Conservation (phyloP, 2,797 vertebrate species). For the Xerus rutilus region DNA sequence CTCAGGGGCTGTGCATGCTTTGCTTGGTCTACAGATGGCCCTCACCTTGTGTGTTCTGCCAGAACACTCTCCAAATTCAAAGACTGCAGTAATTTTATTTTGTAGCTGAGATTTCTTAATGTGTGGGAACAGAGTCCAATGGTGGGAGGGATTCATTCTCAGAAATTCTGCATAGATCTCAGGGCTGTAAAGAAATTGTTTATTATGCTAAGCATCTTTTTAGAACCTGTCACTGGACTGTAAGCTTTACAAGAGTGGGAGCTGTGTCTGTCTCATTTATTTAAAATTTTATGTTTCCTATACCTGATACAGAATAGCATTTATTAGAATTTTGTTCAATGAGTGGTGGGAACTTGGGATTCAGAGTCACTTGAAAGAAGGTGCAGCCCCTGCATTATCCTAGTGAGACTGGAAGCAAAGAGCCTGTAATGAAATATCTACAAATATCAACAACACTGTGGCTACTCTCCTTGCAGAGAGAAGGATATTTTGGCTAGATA, state of each 20-base stretch:
- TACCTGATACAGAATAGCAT: neutral
- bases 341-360: neutral
- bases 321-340: neutral
- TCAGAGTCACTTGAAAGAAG: neutral
- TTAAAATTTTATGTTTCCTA: neutral
- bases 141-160: neutral
- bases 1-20: neutral
- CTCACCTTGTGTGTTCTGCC: neutral
- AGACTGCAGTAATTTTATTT: constrained; percentile 26
- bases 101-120: neutral
- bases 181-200: neutral
- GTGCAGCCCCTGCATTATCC: neutral
- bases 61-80: neutral
- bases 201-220: neutral
- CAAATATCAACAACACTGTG: neutral
- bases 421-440: neutral
- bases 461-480: neutral
- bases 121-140: neutral
- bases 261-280: neutral
- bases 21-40: neutral
- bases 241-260: neutral
- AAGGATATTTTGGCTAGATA: neutral
- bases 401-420: neutral
- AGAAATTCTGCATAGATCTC: neutral
- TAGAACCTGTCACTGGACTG: neutral